phyloP scores from a whole-genome alignment of 2,113 vertebrate species.

The Petaurus breviceps region DNA sequence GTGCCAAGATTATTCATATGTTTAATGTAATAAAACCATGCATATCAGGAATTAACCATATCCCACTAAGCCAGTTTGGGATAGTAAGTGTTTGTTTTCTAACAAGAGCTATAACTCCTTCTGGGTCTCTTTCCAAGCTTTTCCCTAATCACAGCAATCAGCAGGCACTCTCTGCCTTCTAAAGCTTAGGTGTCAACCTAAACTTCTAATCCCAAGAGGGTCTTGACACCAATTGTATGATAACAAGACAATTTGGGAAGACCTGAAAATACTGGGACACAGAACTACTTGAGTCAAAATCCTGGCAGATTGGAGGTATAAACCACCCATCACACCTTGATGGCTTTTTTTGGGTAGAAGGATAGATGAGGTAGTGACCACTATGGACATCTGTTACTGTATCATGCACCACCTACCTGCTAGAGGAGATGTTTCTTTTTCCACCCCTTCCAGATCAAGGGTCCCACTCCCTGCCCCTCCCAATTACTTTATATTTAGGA shows the following conservation, averaged over 20 bases:
- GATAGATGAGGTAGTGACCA: neutral
- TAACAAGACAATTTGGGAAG: neutral
- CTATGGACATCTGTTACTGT: neutral
- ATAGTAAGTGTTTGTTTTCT: neutral
- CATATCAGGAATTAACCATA: neutral
- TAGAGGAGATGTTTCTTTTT: neutral
- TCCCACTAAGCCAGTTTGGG: neutral
- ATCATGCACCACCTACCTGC: neutral
- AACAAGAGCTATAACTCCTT: neutral
- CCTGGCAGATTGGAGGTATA: neutral
- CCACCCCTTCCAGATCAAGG: neutral
- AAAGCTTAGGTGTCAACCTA: neutral
- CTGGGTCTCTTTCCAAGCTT: neutral
- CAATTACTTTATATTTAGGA: neutral
- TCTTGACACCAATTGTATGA: neutral
- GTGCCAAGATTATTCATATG: neutral
- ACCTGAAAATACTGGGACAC: neutral
- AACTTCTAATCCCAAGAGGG: neutral
- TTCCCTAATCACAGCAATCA: neutral
- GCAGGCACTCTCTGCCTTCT: fast-evolving
- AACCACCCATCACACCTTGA: neutral
- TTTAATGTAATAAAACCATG: neutral
- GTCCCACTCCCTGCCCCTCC: neutral
- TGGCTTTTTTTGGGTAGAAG: neutral
- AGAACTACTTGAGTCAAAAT: neutral